A percentile compares a stretch with the other conserved stretches of the same genome.
Evolutionary conservation across 1,140 invertebrate species (phyloP).

Genomic region (Araneus ventricosus): DNA sequence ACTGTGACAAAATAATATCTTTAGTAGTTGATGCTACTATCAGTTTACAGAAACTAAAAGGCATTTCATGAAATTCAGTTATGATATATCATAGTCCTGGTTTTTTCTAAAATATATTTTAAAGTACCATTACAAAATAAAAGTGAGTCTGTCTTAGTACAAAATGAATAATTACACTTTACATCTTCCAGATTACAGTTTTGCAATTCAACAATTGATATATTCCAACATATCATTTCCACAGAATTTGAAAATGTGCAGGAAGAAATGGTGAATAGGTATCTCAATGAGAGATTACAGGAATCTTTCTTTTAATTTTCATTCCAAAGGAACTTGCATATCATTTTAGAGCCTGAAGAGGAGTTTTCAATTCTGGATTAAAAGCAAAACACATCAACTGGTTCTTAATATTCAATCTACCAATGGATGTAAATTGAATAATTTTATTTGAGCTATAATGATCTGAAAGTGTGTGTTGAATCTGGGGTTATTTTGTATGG

Average conservation of each 20-base stretch:
- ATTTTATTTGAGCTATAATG: not conserved
- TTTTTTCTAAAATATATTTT: not conserved
- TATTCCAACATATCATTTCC: not conserved
- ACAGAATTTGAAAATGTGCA: not conserved
- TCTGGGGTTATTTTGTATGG: not conserved
- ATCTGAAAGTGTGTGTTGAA: not conserved
- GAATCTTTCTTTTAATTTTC: not conserved
- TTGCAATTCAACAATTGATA: not conserved
- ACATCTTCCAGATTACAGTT: not conserved
- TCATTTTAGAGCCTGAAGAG: not conserved
- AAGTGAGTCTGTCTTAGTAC: not conserved
- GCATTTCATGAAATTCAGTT: not conserved
- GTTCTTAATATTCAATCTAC: not conserved
- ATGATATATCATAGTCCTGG: not conserved
- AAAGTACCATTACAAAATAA: conserved; percentile 14
- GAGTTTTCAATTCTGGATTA: not conserved
- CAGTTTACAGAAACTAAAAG: not conserved
- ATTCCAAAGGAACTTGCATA: not conserved
- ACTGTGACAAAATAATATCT: conserved; percentile 25
- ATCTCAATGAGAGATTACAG: not conserved
- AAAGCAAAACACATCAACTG: not conserved
- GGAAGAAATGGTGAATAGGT: not conserved
- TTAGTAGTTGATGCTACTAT: not conserved
- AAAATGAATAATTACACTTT: not conserved
- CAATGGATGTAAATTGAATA: conserved; percentile 13